A percentile compares a stretch with the other conserved stretches of the same genome.
Evolutionary conservation across 1,140 invertebrate genomes (phyloP).

Genomic region (Drosophila nannoptera): DNA sequence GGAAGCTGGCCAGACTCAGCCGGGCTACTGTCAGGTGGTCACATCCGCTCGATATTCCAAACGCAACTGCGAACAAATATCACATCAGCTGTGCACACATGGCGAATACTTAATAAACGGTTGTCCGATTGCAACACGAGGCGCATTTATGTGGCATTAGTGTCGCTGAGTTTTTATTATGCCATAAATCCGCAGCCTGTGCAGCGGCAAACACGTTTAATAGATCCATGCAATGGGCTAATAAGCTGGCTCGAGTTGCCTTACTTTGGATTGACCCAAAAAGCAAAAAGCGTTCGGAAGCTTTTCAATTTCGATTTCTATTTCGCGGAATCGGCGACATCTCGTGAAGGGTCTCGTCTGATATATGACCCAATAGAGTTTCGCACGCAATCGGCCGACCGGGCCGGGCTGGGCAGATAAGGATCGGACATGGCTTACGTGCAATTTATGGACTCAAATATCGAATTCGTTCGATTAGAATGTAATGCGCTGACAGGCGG

Average conservation of each 20-base stretch:
- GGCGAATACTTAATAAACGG: slow-evolving; percentile 61
- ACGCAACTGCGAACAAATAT: slow-evolving; percentile 30
- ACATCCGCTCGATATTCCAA: slow-evolving; percentile 55
- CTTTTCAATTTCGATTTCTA: slow-evolving; percentile 27
- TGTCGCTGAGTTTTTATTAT: slow-evolving; percentile 61
- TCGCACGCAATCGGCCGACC: slow-evolving; percentile 44
- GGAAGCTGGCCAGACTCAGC: background rate
- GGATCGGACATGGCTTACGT: slow-evolving; percentile 63
- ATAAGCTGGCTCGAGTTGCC: slow-evolving; percentile 48
- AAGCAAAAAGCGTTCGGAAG: slow-evolving; percentile 43
- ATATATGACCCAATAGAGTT: slow-evolving; percentile 48
- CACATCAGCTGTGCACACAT: slow-evolving; percentile 56
- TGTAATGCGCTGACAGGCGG: slow-evolving; percentile 41
- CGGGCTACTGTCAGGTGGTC: slow-evolving; percentile 49
- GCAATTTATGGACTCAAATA: slow-evolving; percentile 57
- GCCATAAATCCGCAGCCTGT: slow-evolving; percentile 59
- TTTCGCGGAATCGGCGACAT: slow-evolving; percentile 16
- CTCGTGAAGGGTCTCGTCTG: slow-evolving; percentile 65
- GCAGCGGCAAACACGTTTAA: slow-evolving; percentile 33
- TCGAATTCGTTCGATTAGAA: slow-evolving; percentile 47
- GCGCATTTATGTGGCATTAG: slow-evolving; percentile 67
- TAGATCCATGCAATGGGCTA: background rate
- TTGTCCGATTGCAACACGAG: slow-evolving; percentile 59
- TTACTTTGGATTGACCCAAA: slow-evolving; percentile 60
- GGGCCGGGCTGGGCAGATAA: slow-evolving; percentile 33